Conservation (phyloP, 2,113 vertebrate genomes). For the Albula goreensis region DNA sequence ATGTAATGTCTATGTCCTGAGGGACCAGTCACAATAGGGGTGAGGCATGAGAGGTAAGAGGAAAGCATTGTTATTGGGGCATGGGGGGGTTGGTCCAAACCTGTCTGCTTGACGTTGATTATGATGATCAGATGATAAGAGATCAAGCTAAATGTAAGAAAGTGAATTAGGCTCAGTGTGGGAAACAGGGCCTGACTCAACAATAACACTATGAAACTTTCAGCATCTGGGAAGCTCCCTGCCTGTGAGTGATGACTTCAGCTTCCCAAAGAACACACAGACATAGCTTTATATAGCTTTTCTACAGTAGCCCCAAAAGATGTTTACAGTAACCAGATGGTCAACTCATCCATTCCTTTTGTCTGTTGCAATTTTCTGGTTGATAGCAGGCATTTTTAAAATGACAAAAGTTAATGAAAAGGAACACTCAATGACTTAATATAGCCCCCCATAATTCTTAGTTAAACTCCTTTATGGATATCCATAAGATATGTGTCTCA, state of each 20-base stretch:
- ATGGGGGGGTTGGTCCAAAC: not conserved
- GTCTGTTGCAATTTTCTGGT: too few relatives aligned
- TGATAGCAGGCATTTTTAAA: too few relatives aligned
- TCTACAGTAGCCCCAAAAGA: not conserved
- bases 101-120: not conserved
- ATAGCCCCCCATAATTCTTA: not conserved
- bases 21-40: not conserved
- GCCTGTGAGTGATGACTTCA: not conserved
- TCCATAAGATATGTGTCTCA: not conserved
- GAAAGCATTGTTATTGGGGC: not conserved
- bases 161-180: not conserved
- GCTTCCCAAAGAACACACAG: not conserved
- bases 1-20: not conserved
- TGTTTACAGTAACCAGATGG: too few relatives aligned
- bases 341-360: not conserved
- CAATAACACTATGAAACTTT: not conserved
- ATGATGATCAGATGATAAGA: not conserved
- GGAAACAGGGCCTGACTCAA: not conserved
- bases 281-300: not conserved
- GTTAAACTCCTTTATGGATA: not conserved
- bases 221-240: not conserved
- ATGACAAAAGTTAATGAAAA: too few relatives aligned
- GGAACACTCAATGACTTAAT: not conserved
- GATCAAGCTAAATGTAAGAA: not conserved
- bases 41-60: not conserved